Base-by-base conservation (phyloP, 2,797 vertebrate species). In the Enteromius paludinosus region DNA sequence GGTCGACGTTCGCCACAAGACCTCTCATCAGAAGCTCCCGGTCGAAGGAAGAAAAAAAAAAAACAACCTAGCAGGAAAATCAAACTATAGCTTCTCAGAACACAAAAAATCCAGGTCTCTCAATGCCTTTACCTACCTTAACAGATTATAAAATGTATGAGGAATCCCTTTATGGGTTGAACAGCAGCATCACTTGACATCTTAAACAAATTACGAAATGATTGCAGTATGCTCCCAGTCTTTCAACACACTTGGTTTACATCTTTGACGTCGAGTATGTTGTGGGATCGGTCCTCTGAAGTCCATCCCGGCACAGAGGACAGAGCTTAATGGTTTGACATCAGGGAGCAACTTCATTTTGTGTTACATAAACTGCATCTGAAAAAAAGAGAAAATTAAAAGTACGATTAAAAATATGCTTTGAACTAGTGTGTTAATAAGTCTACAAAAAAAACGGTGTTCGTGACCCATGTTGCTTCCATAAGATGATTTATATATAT, bases 281-380 rank as follows among this genome's bases (percentile, higher is more conserved):
- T 87, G 90, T 90, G 89, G 86, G 90, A 90, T 91, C 91, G 87
- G 93, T 96, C 94, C 93, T 90, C 94, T 94, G 95, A 95, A 95
- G 94, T 96, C 93, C 93, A 94, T 93, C 92, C 95, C 95, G 93
- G 95, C 95, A 93, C 94, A 94, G 93, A 95, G 94, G 93, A 95
- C 94, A 94, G 94, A 89, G 91, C 90, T 94, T 96, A 94, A 95
- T 94, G 94, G 92, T 92, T 94, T 92, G 89, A 96, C 94, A 93
- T 95, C 94, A 91, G 91, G 96, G 93, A 94, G 65, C 89, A 91
- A 94, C 94, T 93, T 94, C 96, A 90, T 89, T 89, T 92, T 82
- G 83, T 72, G 81, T 97, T 97, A 99, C 98, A 99, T 99, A 94
- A 99, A 99, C 93, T 99, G 97, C 95, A 99, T 99, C 98, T 99